Conservation (phyloP, 2,888 invertebrate species). For the Hirudinaria manillensis region DNA sequence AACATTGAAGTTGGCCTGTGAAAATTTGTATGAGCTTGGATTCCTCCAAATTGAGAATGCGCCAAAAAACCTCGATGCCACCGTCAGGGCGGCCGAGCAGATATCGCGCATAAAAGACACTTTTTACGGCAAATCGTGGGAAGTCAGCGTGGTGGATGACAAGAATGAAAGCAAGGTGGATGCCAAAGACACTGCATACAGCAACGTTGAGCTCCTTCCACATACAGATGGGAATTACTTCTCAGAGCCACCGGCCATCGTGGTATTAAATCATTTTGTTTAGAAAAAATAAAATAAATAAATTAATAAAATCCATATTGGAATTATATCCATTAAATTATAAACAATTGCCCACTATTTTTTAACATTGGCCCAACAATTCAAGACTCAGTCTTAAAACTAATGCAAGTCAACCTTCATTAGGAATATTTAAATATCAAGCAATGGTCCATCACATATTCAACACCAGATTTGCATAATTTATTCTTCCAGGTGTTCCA, state of each 20-base stretch:
- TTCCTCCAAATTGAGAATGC: conserved; percentile 39
- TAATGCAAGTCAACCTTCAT: too few relatives aligned
- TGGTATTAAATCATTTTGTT: conserved; percentile 50
- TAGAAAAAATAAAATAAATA: too few relatives aligned
- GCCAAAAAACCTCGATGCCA: conserved; percentile 52
- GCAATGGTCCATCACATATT: too few relatives aligned
- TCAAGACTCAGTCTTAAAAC: too few relatives aligned
- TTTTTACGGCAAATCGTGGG: conserved; percentile 70
- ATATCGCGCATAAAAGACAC: conserved; percentile 60
- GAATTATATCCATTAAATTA: too few relatives aligned
- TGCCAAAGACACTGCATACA: conserved; percentile 68
- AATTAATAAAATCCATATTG: too few relatives aligned
- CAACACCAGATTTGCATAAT: too few relatives aligned
- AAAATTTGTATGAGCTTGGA: conserved; percentile 42
- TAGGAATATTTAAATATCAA: too few relatives aligned
- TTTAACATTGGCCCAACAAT: too few relatives aligned
- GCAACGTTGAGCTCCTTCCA: conserved; percentile 63
- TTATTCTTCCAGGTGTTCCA: conserved; percentile 35
- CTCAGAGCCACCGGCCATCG: conserved; percentile 66
- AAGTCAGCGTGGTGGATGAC: conserved; percentile 56
- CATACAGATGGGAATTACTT: conserved; percentile 77
- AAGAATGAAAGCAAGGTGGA: conserved; percentile 57
- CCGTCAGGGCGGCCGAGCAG: conserved; percentile 58
- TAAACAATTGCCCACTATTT: too few relatives aligned
- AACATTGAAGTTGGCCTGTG: conserved; percentile 39